These are phyloP conservation scores for Setipinna tenuifilis DNA, from an alignment of 2,797 vertebrate species.

Conservation along the genomic window DNA sequence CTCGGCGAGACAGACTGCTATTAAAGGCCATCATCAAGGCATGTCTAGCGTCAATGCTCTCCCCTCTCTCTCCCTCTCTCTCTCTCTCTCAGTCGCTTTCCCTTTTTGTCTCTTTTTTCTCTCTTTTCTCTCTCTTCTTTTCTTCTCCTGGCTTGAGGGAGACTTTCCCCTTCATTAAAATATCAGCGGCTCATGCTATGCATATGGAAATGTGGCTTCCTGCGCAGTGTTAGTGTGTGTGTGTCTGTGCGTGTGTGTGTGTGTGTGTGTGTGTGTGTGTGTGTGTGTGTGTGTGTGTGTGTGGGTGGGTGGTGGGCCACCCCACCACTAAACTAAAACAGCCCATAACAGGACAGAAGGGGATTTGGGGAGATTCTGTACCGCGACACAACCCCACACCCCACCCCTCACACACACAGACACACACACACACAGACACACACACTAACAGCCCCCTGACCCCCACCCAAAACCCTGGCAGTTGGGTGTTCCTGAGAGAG, in stretches of 20 bases:
- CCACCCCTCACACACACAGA: background rate
- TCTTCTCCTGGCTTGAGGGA: slow-evolving; percentile 58
- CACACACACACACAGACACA: too few relatives aligned
- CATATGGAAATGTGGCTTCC: slow-evolving; percentile 60
- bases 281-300: background rate
- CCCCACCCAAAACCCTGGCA: background rate
- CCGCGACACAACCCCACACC: background rate
- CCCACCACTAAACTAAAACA: slow-evolving; percentile 39
- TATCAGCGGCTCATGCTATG: slow-evolving; percentile 64
- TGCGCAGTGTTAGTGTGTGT: slow-evolving; percentile 15
- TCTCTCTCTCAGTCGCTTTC: background rate
- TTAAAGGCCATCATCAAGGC: slow-evolving; percentile 72
- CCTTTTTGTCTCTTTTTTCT: background rate
- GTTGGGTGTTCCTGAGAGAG: background rate
- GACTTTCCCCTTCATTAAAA: slow-evolving; percentile 64
- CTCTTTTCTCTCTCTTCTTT: background rate
- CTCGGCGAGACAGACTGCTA: slow-evolving; percentile 67
- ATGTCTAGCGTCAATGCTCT: slow-evolving; percentile 67
- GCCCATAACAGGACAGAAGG: slow-evolving; percentile 47
- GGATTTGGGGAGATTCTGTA: slow-evolving; percentile 43
- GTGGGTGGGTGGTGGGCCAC: slow-evolving; percentile 14
- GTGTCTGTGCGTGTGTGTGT: background rate
- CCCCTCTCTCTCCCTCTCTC: slow-evolving; percentile 51
- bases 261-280: background rate
- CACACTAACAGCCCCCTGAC: too few relatives aligned